Base-by-base conservation (phyloP, 2,797 vertebrate species). In the Myoxocephalus aenaeus region DNA sequence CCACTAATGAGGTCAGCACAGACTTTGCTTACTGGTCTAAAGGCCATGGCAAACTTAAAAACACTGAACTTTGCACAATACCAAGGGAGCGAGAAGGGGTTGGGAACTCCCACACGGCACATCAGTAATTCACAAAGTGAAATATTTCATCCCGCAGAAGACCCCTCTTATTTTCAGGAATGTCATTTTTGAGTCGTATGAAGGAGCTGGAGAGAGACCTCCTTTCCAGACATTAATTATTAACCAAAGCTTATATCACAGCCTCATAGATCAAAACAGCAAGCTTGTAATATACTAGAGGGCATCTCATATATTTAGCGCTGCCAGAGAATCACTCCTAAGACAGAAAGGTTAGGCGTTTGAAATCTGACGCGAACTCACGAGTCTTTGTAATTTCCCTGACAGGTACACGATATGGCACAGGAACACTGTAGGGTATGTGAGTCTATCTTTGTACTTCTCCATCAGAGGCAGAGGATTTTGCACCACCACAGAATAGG, bases 181-280 rank as follows among this genome's bases (percentile, higher is more conserved):
- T 91, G 93, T 90, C 92, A 89, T 91, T 93, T 58, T 90, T 91
- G 88, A 93, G 88, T 84, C 81, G 38, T 88, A 71, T 38, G 83
- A 92, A 91, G 77, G 69, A 86, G 87, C 81, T 65, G 75, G 81
- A 89, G 74, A 89, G 86, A 92, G 86, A 91, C 88, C 90, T 93
- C 92, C 86, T 93, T 57, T 87, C 78, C 73, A 89, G 81, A 89
- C 84, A 93, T 95, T 84, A 94, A 95, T 95, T 95, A 93, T 94
- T 95, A 93, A 95, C 92, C 80, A 86, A 90, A 92, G 91, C 90
- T 92, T 93, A 92, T 91, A 93, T 94, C 93, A 86, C 89, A 92
- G 92, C 86, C 86, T 87, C 83, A 59, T 72, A 92, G 92, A 94
- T 95, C 93, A 95, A 94, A 95, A 94, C 90, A 89, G 88, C 73